Evolutionary conservation across 1,140 invertebrate genomes (phyloP), one percentile per base, ranked within the genome.

Genomic region (Drepana arcuata): DNA sequence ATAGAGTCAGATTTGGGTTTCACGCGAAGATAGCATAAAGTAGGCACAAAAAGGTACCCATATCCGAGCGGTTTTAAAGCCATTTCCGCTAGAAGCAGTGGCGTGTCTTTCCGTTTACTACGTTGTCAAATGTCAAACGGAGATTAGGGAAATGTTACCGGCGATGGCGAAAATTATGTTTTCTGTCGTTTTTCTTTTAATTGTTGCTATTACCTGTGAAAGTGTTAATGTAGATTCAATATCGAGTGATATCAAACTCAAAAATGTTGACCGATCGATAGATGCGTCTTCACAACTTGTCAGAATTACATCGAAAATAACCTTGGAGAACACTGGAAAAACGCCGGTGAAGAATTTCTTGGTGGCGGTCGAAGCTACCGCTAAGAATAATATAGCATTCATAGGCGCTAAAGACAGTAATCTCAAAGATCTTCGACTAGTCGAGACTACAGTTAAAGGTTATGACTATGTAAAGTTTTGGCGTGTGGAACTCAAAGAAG

Each of bases 271-370:
- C 30, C 86, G 95, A 63, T 88, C 88, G 16, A 89, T 98, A 37
- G 95, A 99, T 83, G 82, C 97, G 32, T 88, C 92, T 2, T 91
- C 93, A 7, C 96, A 98, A 83, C 82, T 98, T 18, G 93, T 94
- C 0, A 96, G 95, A 84, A 90, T 95, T 14, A 86, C 85, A 7
- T 86, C 88, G 2, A 92, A 92, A 73, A 84, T 97, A 45, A 92
- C 90, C 34, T 68, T 96, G 37, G 92, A 96, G 84, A 96, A 97
- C 73, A 87, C 83, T 44, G 90, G 91, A 29, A 90, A 91, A 66
- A 86, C 88, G 35, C 67, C 88, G 18, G 87, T 92, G 3, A 88
- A 84, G 21, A 88, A 81, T 48, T 92, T 96, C 58, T 66, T 93
- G 2, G 88, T 94, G 53, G 81, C 89, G n/a, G 60, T 94, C 10